Base-by-base conservation (phyloP, 2,888 invertebrate species). In the Athrips mouffetella region DNA sequence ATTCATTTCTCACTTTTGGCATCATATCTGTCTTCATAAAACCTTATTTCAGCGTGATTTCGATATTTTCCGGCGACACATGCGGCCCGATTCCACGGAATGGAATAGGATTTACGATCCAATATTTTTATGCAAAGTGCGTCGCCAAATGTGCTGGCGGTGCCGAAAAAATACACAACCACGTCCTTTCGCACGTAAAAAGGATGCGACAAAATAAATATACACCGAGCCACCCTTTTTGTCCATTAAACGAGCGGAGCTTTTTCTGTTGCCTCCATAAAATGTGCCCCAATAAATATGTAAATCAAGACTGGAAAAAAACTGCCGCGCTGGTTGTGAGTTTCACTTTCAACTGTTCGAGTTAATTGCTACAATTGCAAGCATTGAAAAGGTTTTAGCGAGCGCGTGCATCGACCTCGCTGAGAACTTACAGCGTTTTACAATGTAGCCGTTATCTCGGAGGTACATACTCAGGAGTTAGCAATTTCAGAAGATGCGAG, bases 271-370 rank as follows among this genome's bases (percentile, higher is more conserved):
- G 77, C 80, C 72, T 65, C 80, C 84, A 85, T 88, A 88, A 88
- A 88, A 84, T 84, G 83, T 81, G 88, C 82, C 83, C 88, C 87
- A 88, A 88, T 88, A 88, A 88, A 88, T 88, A 88, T 88, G 88
- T 87, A 87, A 88, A 88, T 87, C 76, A 80, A 80, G 68, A 61
- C 69, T 68, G 71, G 51, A 76, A 80, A 82, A 80, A 80, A 78
- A 62, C 60, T 63, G 63, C 63, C 64, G 61, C 66, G 59, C 65
- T 65, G 73, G 71, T 67, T 65, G 70, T 70, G 73, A 74, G 86
- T 87, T 87, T 88, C 87, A 85, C 86, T 88, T 84, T 88, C 85
- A 67, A 69, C 63, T 63, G 75, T 67, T 71, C 67, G 65, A 69
- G 60, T 81, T 85, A 82, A 85, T 86, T 87, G 82, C 77, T 80